Percentiles rank a stretch among this genome's conserved stretches.
phyloP scores from a whole-genome alignment of 1,140 invertebrate species.

The Conopomorpha cramerella region DNA sequence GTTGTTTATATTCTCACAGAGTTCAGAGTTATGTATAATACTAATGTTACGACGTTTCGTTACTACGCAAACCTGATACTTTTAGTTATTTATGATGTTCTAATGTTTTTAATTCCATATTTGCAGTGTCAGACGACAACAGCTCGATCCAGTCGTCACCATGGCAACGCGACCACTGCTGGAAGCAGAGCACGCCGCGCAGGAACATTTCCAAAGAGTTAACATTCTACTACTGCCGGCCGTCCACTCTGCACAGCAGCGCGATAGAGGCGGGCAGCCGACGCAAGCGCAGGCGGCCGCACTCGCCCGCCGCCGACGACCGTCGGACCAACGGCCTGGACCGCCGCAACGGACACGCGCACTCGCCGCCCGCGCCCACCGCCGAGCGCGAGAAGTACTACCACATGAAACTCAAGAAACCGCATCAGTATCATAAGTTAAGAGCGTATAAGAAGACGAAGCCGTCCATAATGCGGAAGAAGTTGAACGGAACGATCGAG shows the following conservation, averaged over 20 bases:
- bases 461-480: conserved; percentile 30
- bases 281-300: conserved; percentile 63
- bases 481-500: conserved; percentile 46
- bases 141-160: conserved; percentile 86
- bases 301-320: conserved; percentile 63
- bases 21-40: no score
- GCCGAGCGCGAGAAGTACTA: conserved; percentile 41
- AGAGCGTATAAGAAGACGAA: conserved; percentile 52
- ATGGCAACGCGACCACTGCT: conserved; percentile 85
- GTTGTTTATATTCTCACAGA: no score
- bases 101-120: no score
- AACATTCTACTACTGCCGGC: conserved; percentile 72
- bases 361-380: conserved; percentile 16
- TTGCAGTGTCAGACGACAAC: conserved; percentile 83
- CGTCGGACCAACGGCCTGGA: conserved; percentile 36
- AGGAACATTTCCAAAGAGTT: conserved; percentile 74
- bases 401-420: conserved; percentile 54
- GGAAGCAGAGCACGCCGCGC: conserved; percentile 79
- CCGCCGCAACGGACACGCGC: conserved; percentile 31
- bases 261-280: conserved; percentile 40
- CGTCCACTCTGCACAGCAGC: conserved; percentile 54
- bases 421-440: conserved; percentile 55
- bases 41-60: no score
- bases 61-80: no score
- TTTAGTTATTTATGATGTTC: no score